phyloP scores from a whole-genome alignment of 2,113 vertebrate genomes.

The Epinephelus fuscoguttatus region DNA sequence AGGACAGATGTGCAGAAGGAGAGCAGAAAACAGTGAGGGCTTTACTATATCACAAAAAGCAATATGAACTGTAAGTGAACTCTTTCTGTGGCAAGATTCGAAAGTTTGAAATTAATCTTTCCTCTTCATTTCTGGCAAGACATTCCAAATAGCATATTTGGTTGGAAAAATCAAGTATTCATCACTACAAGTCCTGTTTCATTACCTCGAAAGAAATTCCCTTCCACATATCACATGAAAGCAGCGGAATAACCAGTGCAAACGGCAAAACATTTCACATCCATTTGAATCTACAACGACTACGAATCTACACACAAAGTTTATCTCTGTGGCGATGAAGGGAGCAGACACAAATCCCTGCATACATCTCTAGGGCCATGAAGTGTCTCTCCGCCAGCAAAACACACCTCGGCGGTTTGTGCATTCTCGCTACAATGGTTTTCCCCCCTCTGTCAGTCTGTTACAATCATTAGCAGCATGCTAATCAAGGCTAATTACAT shows the following conservation, averaged over 20 bases:
- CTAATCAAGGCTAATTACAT: conserved; percentile 79
- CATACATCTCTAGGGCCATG: background rate
- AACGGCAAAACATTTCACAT: conserved; percentile 20
- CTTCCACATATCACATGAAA: background rate
- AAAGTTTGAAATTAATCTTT: conserved; percentile 15
- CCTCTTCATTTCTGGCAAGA: background rate
- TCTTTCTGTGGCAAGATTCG: background rate
- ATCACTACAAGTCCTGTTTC: conserved; percentile 9
- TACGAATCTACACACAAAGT: conserved; percentile 23
- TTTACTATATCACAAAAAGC: background rate
- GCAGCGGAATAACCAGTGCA: conserved; percentile 12
- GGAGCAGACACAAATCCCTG: conserved; percentile 38
- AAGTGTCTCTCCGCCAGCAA: conserved; percentile 30
- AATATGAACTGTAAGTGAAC: background rate
- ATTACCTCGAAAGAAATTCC: conserved; percentile 28
- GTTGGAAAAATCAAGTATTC: conserved; percentile 23
- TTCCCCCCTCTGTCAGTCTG: conserved; percentile 12
- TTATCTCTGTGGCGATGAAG: background rate
- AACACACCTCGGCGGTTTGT: conserved; percentile 58
- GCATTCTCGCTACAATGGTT: conserved; percentile 13
- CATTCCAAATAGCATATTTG: conserved; percentile 2
- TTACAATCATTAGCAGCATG: conserved; percentile 69
- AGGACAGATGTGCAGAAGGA: conserved; percentile 3
- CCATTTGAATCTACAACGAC: conserved; percentile 5
- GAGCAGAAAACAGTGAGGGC: background rate